Base-by-base conservation (phyloP, 1,140 invertebrate genomes). In the Brachystomella parvula region DNA sequence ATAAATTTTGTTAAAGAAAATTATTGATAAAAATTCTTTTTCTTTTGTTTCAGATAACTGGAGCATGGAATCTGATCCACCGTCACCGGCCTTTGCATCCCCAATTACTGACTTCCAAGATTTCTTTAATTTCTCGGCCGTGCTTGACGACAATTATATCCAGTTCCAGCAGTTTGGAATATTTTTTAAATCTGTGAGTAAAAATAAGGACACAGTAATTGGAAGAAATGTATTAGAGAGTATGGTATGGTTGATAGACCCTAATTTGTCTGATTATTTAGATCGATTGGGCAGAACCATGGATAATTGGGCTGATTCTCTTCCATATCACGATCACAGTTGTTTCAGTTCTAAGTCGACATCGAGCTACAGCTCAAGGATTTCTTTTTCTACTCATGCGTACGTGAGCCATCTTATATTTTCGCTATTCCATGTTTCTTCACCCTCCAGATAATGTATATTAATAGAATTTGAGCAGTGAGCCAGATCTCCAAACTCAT, bases 231-330 rank as follows among this genome's bases (percentile, higher is more conserved):
- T n/a, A 12, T 47, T 15, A 12, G 12, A 15, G 39, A 47, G 39
- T 47, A 47, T 47, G 12, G 39, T n/a, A 47, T 15, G n/a, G 12
- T 12, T n/a, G 39, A 47, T n/a, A 47, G n/a, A n/a, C n/a, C n/a
- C 39, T 47, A 47, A 12, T n/a, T 47, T 47, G n/a, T 26, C 32
- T 59, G 15, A 12, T 85, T n/a, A n/a, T n/a, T 59, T 78, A 92
- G 90, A 89, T 92, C 76, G 89, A 93, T 76, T 93, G 89, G 89
- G 82, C 82, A 70, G 90, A 93, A 79, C 89, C 90, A 49, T 91
- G 89, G 89, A 80, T 92, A 15, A 86, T 89, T 61, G 84, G 83
- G 21, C 75, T 92, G 2, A 76, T 92, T 64, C 79, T 83, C 32
- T 86, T 90, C 76, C 90, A 93, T 75, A 76, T 90, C 49, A 77